Percentiles rank a stretch among this genome's conserved stretches.
Evolutionary conservation across 2,797 vertebrate genomes (phyloP).

Genomic region (Crocodylus rhombifer): DNA sequence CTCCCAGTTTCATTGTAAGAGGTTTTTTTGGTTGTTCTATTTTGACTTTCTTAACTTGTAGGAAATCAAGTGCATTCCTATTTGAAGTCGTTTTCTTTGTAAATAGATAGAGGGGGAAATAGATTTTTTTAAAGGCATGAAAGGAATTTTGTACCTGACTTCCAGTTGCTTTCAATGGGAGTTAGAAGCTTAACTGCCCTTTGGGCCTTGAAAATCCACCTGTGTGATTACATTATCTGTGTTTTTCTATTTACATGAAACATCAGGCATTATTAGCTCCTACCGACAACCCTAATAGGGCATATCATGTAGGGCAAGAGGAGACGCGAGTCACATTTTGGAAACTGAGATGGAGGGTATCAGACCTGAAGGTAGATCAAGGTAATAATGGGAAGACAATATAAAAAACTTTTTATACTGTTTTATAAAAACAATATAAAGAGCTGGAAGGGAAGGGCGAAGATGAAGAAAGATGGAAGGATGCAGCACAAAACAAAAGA

Average conservation of each 20-base stretch:
- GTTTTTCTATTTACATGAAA: not conserved
- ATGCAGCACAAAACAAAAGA: no score
- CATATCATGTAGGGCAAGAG: no score
- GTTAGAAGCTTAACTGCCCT: not conserved
- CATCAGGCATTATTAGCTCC: not conserved
- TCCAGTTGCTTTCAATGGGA: not conserved
- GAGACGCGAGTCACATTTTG: no score
- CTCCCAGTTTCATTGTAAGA: not conserved
- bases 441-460: no score
- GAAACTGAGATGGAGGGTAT: no score
- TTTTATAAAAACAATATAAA: no score
- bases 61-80: not conserved
- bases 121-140: constrained; percentile 1
- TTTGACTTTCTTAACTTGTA: not conserved
- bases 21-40: not conserved
- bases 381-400: no score
- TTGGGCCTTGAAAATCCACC: not conserved
- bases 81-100: not conserved
- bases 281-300: not conserved
- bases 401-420: no score
- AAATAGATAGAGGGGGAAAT: not conserved
- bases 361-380: no score
- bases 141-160: not conserved
- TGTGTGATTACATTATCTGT: no score
- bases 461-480: no score